Evolutionary conservation across 1,140 invertebrate genomes (phyloP).

Genomic region (Trichogramma pretiosum): DNA sequence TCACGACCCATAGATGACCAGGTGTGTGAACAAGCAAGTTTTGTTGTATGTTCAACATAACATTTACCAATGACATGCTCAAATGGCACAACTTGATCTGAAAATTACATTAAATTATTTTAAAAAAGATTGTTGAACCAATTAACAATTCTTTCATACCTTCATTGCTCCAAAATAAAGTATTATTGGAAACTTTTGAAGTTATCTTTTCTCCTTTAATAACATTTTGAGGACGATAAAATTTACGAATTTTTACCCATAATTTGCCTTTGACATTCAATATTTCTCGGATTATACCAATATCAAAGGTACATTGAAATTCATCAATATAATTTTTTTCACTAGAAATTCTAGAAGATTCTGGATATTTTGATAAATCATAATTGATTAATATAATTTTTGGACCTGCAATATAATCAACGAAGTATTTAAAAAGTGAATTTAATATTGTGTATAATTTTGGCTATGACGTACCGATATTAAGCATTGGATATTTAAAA

Average conservation of each 20-base stretch:
- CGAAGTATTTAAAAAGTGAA: too few relatives aligned
- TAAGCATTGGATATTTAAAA: conserved; percentile 47
- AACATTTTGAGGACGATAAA: conserved; percentile 74
- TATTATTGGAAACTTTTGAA: conserved; percentile 60
- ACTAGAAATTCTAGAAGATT: conserved; percentile 49
- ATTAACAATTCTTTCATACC: conserved; percentile 35
- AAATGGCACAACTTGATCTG: conserved; percentile 6
- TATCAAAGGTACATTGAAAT: too few relatives aligned
- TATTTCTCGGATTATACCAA: conserved; percentile 58
- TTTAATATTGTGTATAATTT: too few relatives aligned
- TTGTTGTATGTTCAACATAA: conserved; percentile 49
- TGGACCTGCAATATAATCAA: too few relatives aligned
- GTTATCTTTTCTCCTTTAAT: conserved; percentile 44
- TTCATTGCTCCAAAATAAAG: conserved; percentile 71
- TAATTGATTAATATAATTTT: too few relatives aligned
- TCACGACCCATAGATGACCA: conserved; percentile 56
- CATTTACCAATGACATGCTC: conserved; percentile 51
- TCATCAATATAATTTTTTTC: too few relatives aligned
- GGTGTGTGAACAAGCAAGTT: conserved; percentile 44
- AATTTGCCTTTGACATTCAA: conserved; percentile 44
- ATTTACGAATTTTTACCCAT: conserved; percentile 53
- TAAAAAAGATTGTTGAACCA: neutral
- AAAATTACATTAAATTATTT: neutral
- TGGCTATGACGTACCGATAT: conserved; percentile 25
- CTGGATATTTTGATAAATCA: conserved; percentile 4